A percentile compares a stretch with the other conserved stretches of the same genome.
Conservation (phyloP, 2,797 vertebrate genomes). For the Labroides dimidiatus region DNA sequence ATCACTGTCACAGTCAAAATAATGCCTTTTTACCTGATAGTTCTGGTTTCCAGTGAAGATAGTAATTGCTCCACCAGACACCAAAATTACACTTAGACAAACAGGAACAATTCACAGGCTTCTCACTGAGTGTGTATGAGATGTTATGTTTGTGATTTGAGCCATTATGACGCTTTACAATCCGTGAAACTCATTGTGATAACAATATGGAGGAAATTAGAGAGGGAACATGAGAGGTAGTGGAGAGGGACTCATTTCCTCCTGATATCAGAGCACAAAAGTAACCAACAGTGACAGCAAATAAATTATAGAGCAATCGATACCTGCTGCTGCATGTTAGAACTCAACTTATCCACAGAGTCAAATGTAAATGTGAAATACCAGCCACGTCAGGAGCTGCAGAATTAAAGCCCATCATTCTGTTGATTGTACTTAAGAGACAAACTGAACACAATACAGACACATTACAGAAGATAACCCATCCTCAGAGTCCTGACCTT, state of each 20-base stretch:
- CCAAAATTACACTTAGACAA: constrained; percentile 16
- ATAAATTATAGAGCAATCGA: background rate
- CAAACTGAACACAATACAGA: background rate
- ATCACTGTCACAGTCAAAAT: too few species aligned
- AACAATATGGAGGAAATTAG: background rate
- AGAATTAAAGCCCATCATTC: background rate
- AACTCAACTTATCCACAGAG: background rate
- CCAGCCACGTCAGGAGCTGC: background rate
- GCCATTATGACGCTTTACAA: background rate
- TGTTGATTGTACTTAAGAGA: background rate
- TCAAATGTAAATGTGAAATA: background rate
- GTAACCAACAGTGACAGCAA: background rate
- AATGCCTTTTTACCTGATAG: too few species aligned
- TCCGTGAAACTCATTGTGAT: background rate
- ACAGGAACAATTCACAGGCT: constrained; percentile 11
- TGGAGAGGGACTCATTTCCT: background rate
- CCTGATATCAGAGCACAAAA: background rate
- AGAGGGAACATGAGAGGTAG: background rate
- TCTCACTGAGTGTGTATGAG: constrained; percentile 1
- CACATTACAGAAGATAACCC: constrained; percentile 3
- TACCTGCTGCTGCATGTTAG: background rate
- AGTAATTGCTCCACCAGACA: background rate
- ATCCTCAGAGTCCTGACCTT: background rate
- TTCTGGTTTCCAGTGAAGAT: background rate
- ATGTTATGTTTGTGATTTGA: background rate